Conservation (phyloP, 2,888 invertebrate genomes). For the Willowsia nigromaculata region DNA sequence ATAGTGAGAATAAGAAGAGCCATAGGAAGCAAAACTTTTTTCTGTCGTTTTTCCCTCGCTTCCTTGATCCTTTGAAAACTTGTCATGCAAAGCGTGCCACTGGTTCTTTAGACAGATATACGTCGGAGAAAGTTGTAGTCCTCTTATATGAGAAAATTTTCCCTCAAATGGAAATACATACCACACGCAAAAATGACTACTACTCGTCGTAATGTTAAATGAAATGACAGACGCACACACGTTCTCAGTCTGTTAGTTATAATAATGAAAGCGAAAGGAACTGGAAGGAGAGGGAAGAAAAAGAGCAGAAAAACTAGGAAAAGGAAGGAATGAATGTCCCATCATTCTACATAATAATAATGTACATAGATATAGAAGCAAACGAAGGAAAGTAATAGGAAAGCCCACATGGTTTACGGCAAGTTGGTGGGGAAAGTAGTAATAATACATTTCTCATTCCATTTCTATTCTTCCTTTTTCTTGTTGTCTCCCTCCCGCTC, state of each 20-base stretch:
- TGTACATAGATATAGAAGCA: background rate
- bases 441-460: constrained; percentile 50
- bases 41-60: background rate
- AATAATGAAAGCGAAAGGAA: background rate
- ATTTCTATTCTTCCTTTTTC: constrained; percentile 27
- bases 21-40: constrained; percentile 19
- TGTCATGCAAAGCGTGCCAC: constrained; percentile 51
- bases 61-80: constrained; percentile 37
- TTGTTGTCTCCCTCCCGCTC: constrained; percentile 3
- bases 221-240: constrained; percentile 52
- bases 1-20: background rate
- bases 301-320: no score
- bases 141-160: background rate
- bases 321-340: constrained; percentile 49
- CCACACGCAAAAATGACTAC: constrained; percentile 39
- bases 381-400: background rate
- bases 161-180: constrained; percentile 22
- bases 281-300: no score
- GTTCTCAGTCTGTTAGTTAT: constrained; percentile 4
- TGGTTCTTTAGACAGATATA: background rate
- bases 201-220: constrained; percentile 12
- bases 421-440: constrained; percentile 33
- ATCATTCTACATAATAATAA: constrained; percentile 23
- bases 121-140: background rate
- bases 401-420: constrained; percentile 31